These are phyloP conservation scores for Gallirallus australis DNA, from an alignment of 2,797 vertebrate genomes.

Conservation along the genomic window DNA sequence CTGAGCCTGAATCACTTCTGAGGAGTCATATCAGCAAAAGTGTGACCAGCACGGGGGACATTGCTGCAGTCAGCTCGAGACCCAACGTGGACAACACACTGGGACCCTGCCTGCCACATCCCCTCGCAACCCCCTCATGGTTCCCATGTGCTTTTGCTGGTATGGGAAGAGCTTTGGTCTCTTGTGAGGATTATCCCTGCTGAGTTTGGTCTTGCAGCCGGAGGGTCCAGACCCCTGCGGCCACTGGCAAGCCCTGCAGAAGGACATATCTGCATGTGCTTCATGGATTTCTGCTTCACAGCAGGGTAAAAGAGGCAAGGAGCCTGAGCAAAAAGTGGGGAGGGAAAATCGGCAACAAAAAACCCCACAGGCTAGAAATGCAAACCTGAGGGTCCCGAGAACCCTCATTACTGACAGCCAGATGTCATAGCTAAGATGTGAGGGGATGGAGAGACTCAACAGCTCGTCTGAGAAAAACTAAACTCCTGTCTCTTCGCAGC, in stretches of 20 bases:
- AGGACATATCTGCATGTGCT: conserved; percentile 36
- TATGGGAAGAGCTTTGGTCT: conserved; percentile 67
- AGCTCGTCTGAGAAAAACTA: neutral
- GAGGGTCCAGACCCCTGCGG: neutral
- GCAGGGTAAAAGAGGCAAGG: conserved; percentile 24
- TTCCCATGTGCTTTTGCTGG: neutral
- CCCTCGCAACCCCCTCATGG: fast-evolving
- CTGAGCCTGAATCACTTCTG: neutral
- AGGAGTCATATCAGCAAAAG: conserved; percentile 15
- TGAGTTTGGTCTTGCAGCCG: neutral
- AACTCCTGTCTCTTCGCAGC: neutral
- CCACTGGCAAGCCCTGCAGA: neutral
- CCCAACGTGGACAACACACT: fast-evolving
- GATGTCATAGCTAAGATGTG: neutral
- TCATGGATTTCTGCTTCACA: conserved; percentile 38
- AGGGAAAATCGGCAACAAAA: conserved; percentile 29
- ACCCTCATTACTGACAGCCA: conserved; percentile 33
- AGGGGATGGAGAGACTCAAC: neutral
- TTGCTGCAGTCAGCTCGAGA: neutral
- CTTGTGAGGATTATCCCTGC: conserved; percentile 56
- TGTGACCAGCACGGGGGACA: neutral
- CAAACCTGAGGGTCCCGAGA: neutral
- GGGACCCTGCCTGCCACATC: neutral
- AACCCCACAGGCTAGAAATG: neutral
- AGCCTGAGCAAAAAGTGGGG: conserved; percentile 26